phyloP scores from a whole-genome alignment of 92 coral and sea anemone species.

The Umimayanthus chanpuru region DNA sequence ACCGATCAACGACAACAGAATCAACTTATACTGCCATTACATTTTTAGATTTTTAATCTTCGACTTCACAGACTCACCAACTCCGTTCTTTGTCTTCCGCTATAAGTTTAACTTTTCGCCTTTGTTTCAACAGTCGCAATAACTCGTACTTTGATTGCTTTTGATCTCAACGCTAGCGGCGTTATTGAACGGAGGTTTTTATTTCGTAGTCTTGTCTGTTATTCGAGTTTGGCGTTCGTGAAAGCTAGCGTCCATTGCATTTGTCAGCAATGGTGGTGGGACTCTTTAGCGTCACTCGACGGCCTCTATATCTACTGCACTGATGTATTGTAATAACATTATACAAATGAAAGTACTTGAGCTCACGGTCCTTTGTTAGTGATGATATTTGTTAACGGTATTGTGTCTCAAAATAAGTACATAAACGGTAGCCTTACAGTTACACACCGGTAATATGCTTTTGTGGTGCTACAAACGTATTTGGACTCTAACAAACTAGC shows the following conservation, averaged over 20 bases:
- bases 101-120: not conserved
- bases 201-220: not conserved
- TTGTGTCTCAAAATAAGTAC: no score
- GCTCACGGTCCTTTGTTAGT: not conserved
- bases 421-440: not conserved
- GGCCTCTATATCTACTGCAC: not conserved
- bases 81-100: no score
- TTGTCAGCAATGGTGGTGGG: constrained; percentile 10
- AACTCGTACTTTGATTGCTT: not conserved
- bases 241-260: not conserved
- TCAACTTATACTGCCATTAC: not conserved
- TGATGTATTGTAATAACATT: not conserved
- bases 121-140: not conserved
- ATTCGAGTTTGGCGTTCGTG: constrained; percentile 3
- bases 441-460: not conserved
- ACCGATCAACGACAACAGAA: not conserved
- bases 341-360: constrained; percentile 19
- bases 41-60: no score
- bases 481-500: not conserved
- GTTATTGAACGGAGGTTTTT: not conserved
- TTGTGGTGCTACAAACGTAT: not conserved
- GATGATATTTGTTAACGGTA: not conserved
- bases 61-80: not conserved
- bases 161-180: not conserved
- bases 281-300: not conserved